Evolutionary conservation across 2,888 invertebrate species (phyloP).

Genomic region (Trilocha varians): DNA sequence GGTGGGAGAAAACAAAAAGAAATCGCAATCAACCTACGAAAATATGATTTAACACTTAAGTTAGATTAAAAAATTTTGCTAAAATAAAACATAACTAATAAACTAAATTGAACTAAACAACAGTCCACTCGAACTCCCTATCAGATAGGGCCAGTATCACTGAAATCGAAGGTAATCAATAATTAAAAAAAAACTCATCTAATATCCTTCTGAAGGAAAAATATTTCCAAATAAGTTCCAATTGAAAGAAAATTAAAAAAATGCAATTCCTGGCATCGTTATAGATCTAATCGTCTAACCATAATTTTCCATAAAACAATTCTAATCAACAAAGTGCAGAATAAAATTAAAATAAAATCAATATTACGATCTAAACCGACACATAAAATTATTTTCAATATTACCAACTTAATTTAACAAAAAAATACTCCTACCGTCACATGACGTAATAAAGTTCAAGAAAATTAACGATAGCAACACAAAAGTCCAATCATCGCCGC

Average conservation of each 20-base stretch:
- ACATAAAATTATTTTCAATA: conserved; percentile 70
- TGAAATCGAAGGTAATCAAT: conserved; percentile 61
- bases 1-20: conserved; percentile 66
- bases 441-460: conserved; percentile 33
- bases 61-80: conserved; percentile 71
- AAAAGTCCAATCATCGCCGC: conserved; percentile 35
- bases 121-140: conserved; percentile 59
- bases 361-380: conserved; percentile 68
- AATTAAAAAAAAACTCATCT: conserved; percentile 50
- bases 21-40: conserved; percentile 61
- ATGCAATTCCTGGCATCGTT: conserved; percentile 68
- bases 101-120: conserved; percentile 74
- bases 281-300: conserved; percentile 50
- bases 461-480: conserved; percentile 24
- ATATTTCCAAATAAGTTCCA: conserved; percentile 37
- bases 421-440: conserved; percentile 57
- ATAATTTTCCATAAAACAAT: conserved; percentile 60
- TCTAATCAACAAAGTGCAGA: conserved; percentile 67
- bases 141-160: conserved; percentile 65
- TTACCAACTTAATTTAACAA: conserved; percentile 71
- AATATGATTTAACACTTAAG: conserved; percentile 71
- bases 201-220: conserved; percentile 50
- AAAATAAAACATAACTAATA: conserved; percentile 74
- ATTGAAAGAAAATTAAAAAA: conserved; percentile 51
- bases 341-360: conserved; percentile 72